phyloP scores from a whole-genome alignment of 2,888 invertebrate genomes.

The Oeneis ivallda region DNA sequence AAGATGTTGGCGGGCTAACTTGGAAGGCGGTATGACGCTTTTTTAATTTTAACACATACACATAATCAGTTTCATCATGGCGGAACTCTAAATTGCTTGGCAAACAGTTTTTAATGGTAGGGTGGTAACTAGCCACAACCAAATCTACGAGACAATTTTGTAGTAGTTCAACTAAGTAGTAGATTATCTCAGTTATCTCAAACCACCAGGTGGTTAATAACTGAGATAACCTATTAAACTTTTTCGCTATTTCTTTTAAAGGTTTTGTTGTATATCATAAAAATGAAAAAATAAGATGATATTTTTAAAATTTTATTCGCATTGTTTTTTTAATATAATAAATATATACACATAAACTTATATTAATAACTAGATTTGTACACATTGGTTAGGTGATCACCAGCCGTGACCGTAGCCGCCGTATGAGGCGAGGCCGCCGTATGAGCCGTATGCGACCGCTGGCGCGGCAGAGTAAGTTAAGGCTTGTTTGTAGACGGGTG shows the following conservation, averaged over 20 bases:
- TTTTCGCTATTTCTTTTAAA: neutral
- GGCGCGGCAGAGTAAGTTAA: slow-evolving; percentile 44
- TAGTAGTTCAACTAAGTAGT: no score
- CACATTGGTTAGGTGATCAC: slow-evolving; percentile 71
- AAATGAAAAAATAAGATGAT: slow-evolving; percentile 16
- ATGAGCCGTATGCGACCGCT: slow-evolving; percentile 65
- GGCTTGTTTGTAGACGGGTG: slow-evolving; percentile 43
- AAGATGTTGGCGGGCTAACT: no score
- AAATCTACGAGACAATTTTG: no score
- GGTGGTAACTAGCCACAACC: no score
- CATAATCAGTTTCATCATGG: no score
- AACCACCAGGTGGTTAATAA: no score
- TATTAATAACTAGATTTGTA: slow-evolving; percentile 56
- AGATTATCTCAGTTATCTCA: no score
- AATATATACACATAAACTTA: slow-evolving; percentile 64
- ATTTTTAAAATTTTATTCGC: slow-evolving; percentile 60
- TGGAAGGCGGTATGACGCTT: no score
- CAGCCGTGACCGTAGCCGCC: slow-evolving; percentile 83
- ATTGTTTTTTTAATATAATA: slow-evolving; percentile 56
- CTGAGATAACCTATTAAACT: no score
- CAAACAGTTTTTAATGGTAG: no score
- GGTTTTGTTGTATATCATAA: neutral
- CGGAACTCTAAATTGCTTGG: no score
- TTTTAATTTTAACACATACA: no score
- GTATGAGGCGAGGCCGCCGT: slow-evolving; percentile 83